Evolutionary conservation across 2,888 invertebrate species (phyloP).

Genomic region (Lymantria dispar): DNA sequence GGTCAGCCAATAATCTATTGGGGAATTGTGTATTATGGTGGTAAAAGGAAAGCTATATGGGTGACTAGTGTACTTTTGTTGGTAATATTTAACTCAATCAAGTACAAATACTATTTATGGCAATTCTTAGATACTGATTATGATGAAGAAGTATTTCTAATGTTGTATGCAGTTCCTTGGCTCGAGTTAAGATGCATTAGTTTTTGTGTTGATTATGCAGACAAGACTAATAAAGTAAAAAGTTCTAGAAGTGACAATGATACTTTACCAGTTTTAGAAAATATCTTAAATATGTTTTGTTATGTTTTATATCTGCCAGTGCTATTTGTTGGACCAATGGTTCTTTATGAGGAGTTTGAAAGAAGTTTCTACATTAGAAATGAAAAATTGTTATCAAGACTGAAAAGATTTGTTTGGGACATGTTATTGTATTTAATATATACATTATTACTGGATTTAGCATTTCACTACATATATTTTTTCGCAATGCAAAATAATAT

Average conservation of each 20-base stretch:
- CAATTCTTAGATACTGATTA: conserved; percentile 63
- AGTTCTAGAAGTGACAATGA: conserved; percentile 13
- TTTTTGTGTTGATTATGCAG: conserved; percentile 84
- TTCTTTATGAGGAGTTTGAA: conserved; percentile 88
- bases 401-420: conserved; percentile 65
- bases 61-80: conserved; percentile 74
- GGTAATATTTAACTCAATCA: conserved; percentile 73
- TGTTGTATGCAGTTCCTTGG: conserved; percentile 85
- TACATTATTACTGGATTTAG: conserved; percentile 86
- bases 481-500: conserved; percentile 88
- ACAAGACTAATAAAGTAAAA: conserved; percentile 39
- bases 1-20: conserved; percentile 81
- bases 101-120: conserved; percentile 72
- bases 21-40: conserved; percentile 62
- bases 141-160: conserved; percentile 79
- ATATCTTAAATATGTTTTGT: conserved; percentile 81
- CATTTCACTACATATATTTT: conserved; percentile 91
- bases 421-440: conserved; percentile 85
- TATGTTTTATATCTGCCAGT: conserved; percentile 93
- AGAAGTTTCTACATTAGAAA: conserved; percentile 53
- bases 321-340: conserved; percentile 92
- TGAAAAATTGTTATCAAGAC: conserved; percentile 46
- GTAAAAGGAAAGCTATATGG: conserved; percentile 80
- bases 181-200: conserved; percentile 89
- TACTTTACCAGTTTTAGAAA: conserved; percentile 21